These are phyloP conservation scores for Elegia similella DNA, from an alignment of 2,888 invertebrate genomes.

Conservation along the genomic window DNA sequence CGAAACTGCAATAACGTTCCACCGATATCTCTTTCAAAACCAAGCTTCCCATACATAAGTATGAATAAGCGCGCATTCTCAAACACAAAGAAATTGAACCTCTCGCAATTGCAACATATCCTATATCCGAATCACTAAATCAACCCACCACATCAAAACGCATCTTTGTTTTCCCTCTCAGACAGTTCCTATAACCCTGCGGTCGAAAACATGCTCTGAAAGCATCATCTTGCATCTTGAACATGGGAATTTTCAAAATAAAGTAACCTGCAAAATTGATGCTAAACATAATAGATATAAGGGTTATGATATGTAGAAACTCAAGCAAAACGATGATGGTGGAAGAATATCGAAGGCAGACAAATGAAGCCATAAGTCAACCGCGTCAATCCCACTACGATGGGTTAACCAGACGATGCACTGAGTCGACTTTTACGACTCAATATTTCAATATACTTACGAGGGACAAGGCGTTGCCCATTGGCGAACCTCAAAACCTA, in stretches of 20 bases:
- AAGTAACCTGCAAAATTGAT: constrained; percentile 23
- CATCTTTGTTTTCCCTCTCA: constrained; percentile 73
- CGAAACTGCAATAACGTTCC: background rate
- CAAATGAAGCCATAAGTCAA: constrained; percentile 78
- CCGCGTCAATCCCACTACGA: constrained; percentile 59
- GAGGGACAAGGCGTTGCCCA: constrained; percentile 55
- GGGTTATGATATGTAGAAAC: background rate
- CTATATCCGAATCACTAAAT: constrained; percentile 62
- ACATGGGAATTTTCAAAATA: constrained; percentile 21
- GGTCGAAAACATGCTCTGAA: constrained; percentile 63
- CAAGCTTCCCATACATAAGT: background rate
- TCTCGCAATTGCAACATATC: constrained; percentile 16
- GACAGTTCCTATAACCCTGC: constrained; percentile 69
- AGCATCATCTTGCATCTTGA: constrained; percentile 35
- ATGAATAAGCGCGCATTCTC: constrained; percentile 8
- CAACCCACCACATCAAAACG: constrained; percentile 57
- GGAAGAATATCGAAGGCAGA: constrained; percentile 70
- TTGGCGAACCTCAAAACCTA: constrained; percentile 28
- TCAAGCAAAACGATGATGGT: constrained; percentile 37
- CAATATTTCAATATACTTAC: constrained; percentile 80
- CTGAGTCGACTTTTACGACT: constrained; percentile 69
- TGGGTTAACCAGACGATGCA: constrained; percentile 66
- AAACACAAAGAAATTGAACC: constrained; percentile 19
- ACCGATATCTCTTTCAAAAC: background rate
- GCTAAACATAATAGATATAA: constrained; percentile 27